phyloP scores from a whole-genome alignment of 2,888 invertebrate species.

The Meliscaeva auricollis region DNA sequence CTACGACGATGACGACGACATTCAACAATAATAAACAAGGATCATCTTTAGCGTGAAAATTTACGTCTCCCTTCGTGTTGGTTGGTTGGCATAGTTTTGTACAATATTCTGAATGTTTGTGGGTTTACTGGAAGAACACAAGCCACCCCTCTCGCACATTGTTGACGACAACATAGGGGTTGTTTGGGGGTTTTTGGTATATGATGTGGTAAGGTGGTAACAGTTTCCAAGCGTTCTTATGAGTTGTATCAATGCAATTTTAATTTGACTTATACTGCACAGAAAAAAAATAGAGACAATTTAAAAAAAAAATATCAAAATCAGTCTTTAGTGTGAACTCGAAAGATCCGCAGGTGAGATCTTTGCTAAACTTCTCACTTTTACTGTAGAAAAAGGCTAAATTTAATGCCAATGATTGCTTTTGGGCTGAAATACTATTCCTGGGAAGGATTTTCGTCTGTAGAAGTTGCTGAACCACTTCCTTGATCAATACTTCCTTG shows the following conservation, averaged over 20 bases:
- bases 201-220: not conserved
- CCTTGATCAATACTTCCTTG: no score
- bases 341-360: no score
- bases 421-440: no score
- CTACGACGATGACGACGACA: conserved; percentile 20
- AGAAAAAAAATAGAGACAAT: not conserved
- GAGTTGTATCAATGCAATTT: conserved; percentile 51
- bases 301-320: no score
- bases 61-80: conserved; percentile 40
- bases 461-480: no score
- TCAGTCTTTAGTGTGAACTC: no score
- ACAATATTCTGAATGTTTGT: conserved; percentile 29
- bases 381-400: no score
- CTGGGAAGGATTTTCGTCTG: no score
- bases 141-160: conserved; percentile 10
- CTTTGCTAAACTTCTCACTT: no score
- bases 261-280: conserved; percentile 40
- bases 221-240: not conserved
- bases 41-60: conserved; percentile 66
- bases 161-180: conserved; percentile 3
- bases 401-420: no score
- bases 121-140: not conserved
- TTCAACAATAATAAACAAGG: conserved; percentile 73
- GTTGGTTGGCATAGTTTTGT: conserved; percentile 34
- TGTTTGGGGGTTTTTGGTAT: not conserved